phyloP scores from a whole-genome alignment of 2,797 vertebrate genomes.

The Lophotriccus pileatus region DNA sequence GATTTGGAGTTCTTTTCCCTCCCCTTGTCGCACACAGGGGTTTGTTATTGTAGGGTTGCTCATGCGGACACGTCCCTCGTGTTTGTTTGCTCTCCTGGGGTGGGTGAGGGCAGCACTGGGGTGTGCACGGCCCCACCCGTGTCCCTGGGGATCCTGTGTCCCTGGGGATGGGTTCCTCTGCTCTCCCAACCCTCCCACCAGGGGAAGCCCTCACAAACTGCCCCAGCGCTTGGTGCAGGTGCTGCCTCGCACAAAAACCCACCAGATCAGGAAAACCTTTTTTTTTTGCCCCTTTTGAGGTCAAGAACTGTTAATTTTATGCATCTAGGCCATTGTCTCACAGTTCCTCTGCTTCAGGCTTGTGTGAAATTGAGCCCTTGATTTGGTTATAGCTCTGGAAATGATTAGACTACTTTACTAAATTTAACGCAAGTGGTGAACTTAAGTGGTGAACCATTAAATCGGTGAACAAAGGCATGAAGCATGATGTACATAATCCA shows the following conservation, averaged over 20 bases:
- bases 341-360: constrained; percentile 16
- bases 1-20: neutral
- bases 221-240: neutral
- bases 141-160: neutral
- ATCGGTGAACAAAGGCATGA: constrained; percentile 38
- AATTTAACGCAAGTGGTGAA: constrained; percentile 23
- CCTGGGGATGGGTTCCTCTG: accelerated
- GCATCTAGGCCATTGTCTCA: neutral
- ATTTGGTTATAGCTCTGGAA: constrained; percentile 45
- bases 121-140: accelerated
- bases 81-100: no score
- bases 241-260: accelerated
- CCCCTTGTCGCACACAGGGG: accelerated
- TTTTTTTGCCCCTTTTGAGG: neutral
- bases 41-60: neutral
- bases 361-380: constrained; percentile 34
- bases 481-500: constrained; percentile 41
- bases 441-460: constrained; percentile 57
- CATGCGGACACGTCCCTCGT: accelerated
- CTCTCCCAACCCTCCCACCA: neutral
- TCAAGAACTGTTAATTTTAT: neutral
- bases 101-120: neutral
- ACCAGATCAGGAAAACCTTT: neutral
- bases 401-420: constrained; percentile 36
- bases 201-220: neutral